Evolutionary conservation across 2,888 invertebrate genomes (phyloP), one percentile per base, ranked within the genome.

Genomic region (Apomyelois bistriatella): DNA sequence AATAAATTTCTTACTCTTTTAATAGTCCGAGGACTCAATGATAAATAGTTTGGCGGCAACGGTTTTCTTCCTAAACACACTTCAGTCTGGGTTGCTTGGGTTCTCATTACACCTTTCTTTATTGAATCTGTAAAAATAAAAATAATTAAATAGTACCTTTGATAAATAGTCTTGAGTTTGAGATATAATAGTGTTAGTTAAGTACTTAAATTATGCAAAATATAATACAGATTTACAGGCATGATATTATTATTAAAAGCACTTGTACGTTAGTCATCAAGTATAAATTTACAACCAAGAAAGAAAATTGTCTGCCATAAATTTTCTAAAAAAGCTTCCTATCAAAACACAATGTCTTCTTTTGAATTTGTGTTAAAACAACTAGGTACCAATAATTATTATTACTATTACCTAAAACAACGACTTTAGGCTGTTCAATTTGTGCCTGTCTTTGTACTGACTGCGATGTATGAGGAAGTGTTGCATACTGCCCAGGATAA

Each of bases 1-100:
- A 5, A 22, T 22, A 22, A 2, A 22, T 22, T 13, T 8, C 80
- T 83, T 84, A 94, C 94, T 90, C 95, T 93, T 79, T 96, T 95
- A 42, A 96, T 94, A 36, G 96, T 95, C 58, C 95, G 87, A 6
- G 97, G 97, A 82, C 96, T 96, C 17, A 96, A 82, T 12, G 95
- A 94, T 58, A 94, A 91, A 66, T 93, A 92, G 62, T 93, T 92
- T 4, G 95, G 94, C n/a, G 94, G 92, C 48, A 92, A 77, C n/a
- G 93, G 93, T 82, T 93, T 94, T 66, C 94, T 92, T 65, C 94
- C 93, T 71, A 94, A 85, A 72, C 93, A 93, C 28, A 94, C 92
- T 89, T 97, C 97, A 4, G 94, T 97, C 85, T 98, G 97, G 3
- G 97, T 98, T 12, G 97, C 97, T 85, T 97, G 97, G 0, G 97